A percentile compares a stretch with the other conserved stretches of the same genome.
phyloP scores from a whole-genome alignment of 2,113 vertebrate species.

The Microcebus murinus region DNA sequence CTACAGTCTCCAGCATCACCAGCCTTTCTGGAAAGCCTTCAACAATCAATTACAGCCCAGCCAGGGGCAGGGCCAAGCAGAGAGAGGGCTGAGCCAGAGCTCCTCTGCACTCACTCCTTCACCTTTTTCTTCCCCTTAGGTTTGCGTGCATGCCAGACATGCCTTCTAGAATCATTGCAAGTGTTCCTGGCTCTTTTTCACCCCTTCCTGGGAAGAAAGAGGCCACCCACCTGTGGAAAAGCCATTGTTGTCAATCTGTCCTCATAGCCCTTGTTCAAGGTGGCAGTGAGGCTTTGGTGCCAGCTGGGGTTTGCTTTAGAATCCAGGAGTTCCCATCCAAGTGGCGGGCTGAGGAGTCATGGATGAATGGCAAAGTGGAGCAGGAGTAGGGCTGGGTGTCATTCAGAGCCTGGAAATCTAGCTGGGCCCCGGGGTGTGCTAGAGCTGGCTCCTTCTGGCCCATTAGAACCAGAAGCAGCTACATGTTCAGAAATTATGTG shows the following conservation, averaged over 20 bases:
- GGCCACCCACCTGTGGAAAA: background rate
- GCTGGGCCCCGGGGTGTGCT: background rate
- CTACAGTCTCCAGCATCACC: background rate
- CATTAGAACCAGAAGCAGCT: background rate
- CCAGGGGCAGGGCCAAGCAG: background rate
- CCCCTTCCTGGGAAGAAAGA: background rate
- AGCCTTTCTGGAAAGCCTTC: slow-evolving; percentile 20
- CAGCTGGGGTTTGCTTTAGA: background rate
- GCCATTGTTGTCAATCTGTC: background rate
- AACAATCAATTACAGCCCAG: background rate
- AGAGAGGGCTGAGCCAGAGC: background rate
- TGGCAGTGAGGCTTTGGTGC: background rate
- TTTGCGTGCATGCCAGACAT: background rate
- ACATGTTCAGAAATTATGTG: background rate
- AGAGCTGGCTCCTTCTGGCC: background rate
- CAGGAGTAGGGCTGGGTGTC: background rate
- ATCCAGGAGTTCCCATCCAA: background rate
- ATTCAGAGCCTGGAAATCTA: background rate
- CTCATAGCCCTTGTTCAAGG: background rate
- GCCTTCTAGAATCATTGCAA: background rate
- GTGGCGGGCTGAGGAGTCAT: background rate
- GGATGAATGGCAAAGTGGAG: background rate
- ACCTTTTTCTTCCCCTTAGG: background rate
- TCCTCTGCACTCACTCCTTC: background rate
- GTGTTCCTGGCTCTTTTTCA: background rate